Base-by-base conservation (phyloP, 2,797 vertebrate species). In the Crax fasciolata region DNA sequence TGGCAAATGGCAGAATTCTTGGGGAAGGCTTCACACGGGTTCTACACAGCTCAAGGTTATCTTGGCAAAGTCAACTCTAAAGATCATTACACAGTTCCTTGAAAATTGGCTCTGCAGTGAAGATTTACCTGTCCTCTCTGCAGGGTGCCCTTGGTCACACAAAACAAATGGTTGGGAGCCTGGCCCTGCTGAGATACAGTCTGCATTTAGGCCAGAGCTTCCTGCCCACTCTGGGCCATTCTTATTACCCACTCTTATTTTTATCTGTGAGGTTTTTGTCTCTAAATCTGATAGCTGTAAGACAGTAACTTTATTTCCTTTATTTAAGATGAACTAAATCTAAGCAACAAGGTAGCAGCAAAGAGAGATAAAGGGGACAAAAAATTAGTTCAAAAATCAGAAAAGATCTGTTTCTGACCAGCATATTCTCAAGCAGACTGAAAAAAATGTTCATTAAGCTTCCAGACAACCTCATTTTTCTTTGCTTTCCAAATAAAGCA, bases 381-480 rank as follows among this genome's bases (percentile, higher is more conserved):
- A 95, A 92, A 96, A 95, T 72, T 43, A 94, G 94, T 67, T 85
- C 84, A 44, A 90, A 96, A 97, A 97, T 95, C 94, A 95, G 93
- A 89, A 95, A 79, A 90, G 96, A 97, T 97, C 97, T 95, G 94
- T 96, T 97, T 94, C 82, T 95, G 95, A 96, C 93, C 85, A 94
- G 72, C 67, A 84, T 74, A 94, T 86, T 89, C 73, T 80, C 48
- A 63, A 41, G 55, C 74, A 92, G 77, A 70, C 62, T 72, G 1
- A 2, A 4, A 57, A 76, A 78, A 72, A 63, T 86, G 38, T 52
- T 89, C 95, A 93, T 96, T 96, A 89, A 87, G 86, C 92, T 97
- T 96, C 83, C 85, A 88, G 97, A 94, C 93, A 91, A 95, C 89
- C 96, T 97, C 94, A 95, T 97, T 97, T 97, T 97, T 97, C 97